Evolutionary conservation across 2,113 vertebrate genomes (phyloP).

Genomic region (Cyprinodon brontotheroides): DNA sequence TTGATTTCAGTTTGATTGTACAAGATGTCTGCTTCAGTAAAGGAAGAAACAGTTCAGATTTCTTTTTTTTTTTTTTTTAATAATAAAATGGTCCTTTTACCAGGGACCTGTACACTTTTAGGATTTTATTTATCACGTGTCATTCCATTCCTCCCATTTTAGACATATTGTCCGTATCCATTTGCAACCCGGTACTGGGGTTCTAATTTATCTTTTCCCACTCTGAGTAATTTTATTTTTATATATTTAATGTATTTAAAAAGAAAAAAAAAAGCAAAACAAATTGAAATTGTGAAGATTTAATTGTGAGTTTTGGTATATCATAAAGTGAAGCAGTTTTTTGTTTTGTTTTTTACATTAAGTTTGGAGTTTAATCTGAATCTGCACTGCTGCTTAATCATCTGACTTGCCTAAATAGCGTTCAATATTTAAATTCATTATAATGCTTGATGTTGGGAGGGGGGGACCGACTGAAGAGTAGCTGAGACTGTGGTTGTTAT

Average conservation of each 20-base stretch:
- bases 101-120: neutral
- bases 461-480: slow-evolving; percentile 31
- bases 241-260: slow-evolving; percentile 71
- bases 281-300: slow-evolving; percentile 9
- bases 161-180: neutral
- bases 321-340: slow-evolving; percentile 28
- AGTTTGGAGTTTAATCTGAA: neutral
- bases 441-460: slow-evolving; percentile 3
- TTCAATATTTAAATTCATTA: neutral
- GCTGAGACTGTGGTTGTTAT: slow-evolving; percentile 2
- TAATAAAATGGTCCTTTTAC: neutral
- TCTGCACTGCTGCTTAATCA: slow-evolving; percentile 18
- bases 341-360: neutral
- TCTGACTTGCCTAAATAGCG: neutral
- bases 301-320: slow-evolving; percentile 40
- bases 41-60: neutral
- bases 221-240: slow-evolving; percentile 58
- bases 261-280: neutral
- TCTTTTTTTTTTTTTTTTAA: neutral
- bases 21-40: no score
- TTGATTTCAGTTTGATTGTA: neutral
- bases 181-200: neutral
- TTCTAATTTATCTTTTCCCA: slow-evolving; percentile 54
- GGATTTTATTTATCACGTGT: no score
- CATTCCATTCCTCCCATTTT: neutral